Percentiles rank a stretch among this genome's conserved stretches.
phyloP scores from a whole-genome alignment of 2,113 vertebrate genomes.

The Tupaia chinensis region DNA sequence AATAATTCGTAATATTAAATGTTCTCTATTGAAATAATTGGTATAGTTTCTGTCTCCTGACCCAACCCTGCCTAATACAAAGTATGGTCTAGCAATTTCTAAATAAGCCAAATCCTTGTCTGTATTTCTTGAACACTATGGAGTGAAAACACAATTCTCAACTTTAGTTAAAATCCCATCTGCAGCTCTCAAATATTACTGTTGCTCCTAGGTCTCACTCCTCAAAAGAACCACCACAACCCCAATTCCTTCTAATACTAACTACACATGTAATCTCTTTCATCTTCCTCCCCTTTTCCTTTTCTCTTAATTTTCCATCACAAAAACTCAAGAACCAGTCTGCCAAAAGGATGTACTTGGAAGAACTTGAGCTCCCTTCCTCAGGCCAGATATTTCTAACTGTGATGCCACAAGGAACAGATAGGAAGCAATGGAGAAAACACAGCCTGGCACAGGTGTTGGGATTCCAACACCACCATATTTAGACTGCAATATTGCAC shows the following conservation, averaged over 20 bases:
- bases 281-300: neutral
- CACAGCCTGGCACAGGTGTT: neutral
- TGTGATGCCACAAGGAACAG: neutral
- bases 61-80: neutral
- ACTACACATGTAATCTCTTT: neutral
- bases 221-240: neutral
- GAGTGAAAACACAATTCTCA: slow-evolving; percentile 8
- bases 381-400: neutral
- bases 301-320: neutral
- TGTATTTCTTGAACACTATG: slow-evolving; percentile 29
- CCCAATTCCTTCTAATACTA: neutral
- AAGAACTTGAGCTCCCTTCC: neutral
- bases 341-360: neutral
- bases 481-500: neutral
- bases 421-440: neutral
- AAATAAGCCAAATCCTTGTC: slow-evolving; percentile 26
- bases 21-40: slow-evolving; percentile 38
- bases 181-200: slow-evolving; percentile 21
- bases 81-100: slow-evolving; percentile 25
- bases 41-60: slow-evolving; percentile 28
- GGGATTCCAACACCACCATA: neutral
- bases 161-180: slow-evolving; percentile 30
- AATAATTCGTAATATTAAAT: slow-evolving; percentile 25
- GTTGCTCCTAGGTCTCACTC: neutral
- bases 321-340: neutral